Evolutionary conservation across 1,140 invertebrate species (phyloP), one percentile per base, ranked within the genome.

Genomic region (Marisa cornuarietis): DNA sequence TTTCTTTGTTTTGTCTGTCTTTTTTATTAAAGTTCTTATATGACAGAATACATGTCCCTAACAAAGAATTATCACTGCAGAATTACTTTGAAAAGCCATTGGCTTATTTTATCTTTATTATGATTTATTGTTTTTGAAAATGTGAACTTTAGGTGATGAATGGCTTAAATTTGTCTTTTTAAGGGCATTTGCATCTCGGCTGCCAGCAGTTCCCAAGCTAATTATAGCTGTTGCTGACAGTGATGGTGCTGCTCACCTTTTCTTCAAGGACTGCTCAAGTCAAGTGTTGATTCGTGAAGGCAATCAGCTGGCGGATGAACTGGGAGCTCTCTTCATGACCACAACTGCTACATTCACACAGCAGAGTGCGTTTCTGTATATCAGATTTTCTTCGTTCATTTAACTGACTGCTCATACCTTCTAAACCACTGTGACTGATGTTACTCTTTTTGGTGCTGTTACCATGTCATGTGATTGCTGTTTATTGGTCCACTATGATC

Each of bases 141-240:
- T 42, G 31, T 42, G 31, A 42, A 42, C 31, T 22, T 51, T 80
- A 69, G 22, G 78, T 54, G 71, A 42, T 42, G 31, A 42, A 42
- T 42, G 31, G 3, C 52, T 77, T 71, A 22, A 79, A 83, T 86
- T 79, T 85, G 82, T 76, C 91, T 92, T 18, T n/a, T 42, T 42
- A 85, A 97, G 96, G 91, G 96, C 97, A 83, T 98, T 98, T 92
- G 96, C 96, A 14, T 95, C 95, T 91, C 97, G 97, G 91, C 97
- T 98, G 91, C 95, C 79, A 49, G 68, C 83, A 24, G 93, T 98
- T 84, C 97, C 97, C 11, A 97, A 98, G 83, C 96, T 98, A 94
- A 96, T 98, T 90, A 94, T 98, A 88, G 96, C 97, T 71, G 95
- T 98, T 63, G 96, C 96, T 31, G 97, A 98, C 87, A 95, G 94